A percentile compares a stretch with the other conserved stretches of the same genome.
These are phyloP conservation scores for Eleginops maclovinus DNA, from an alignment of 2,113 vertebrate species.

Conservation along the genomic window DNA sequence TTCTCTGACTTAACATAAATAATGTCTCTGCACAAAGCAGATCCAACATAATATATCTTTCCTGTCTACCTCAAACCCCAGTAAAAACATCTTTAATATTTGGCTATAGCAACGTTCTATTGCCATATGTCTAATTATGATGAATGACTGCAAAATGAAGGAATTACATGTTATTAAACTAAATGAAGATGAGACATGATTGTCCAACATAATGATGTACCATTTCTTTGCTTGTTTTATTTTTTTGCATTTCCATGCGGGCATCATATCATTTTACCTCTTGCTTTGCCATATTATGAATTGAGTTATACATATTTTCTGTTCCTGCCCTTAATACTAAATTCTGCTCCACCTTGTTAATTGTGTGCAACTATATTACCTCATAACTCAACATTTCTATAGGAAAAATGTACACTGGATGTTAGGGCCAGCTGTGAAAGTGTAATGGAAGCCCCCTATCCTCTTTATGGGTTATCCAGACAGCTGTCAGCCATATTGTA, in stretches of 20 bases:
- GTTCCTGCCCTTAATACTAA: background rate
- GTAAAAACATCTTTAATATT: background rate
- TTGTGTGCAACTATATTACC: slow-evolving; percentile 3
- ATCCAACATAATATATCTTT: background rate
- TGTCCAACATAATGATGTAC: background rate
- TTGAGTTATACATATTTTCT: background rate
- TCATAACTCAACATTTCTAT: slow-evolving; percentile 17
- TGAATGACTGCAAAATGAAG: slow-evolving; percentile 5
- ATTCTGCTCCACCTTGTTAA: slow-evolving; percentile 15
- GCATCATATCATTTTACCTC: background rate
- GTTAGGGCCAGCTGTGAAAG: slow-evolving; percentile 62
- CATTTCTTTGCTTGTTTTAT: background rate
- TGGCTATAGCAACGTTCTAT: slow-evolving; percentile 1
- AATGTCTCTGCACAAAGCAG: background rate
- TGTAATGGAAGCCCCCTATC: slow-evolving; percentile 52
- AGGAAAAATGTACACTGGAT: slow-evolving; percentile 39
- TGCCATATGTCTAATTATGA: slow-evolving; percentile 7
- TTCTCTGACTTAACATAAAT: background rate
- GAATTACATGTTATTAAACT: slow-evolving; percentile 2
- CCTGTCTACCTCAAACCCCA: background rate
- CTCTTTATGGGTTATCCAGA: slow-evolving; percentile 55
- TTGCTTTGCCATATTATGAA: slow-evolving; percentile 9
- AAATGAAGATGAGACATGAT: background rate
- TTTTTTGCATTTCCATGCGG: background rate
- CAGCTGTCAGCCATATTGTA: slow-evolving; percentile 74